Percentiles rank a stretch among this genome's conserved stretches.
phyloP scores from a whole-genome alignment of 2,113 vertebrate genomes.

The Chloebia gouldiae region DNA sequence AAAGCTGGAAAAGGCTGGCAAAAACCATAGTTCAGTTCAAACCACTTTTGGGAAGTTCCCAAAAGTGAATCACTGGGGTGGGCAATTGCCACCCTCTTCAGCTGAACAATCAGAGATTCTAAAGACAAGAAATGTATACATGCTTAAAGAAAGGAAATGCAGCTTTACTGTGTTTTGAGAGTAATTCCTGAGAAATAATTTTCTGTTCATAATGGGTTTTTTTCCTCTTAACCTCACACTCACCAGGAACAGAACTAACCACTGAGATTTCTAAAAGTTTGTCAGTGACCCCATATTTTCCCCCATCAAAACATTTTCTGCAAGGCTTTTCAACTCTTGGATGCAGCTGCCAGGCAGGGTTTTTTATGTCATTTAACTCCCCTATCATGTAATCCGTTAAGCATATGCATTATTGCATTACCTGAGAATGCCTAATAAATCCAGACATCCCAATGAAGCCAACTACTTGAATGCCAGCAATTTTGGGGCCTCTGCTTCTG shows the following conservation, averaged over 20 bases:
- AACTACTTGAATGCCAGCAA: not conserved
- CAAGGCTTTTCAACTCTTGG: not conserved
- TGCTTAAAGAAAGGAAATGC: not conserved
- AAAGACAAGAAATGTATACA: not conserved
- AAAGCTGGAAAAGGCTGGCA: not conserved
- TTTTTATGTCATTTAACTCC: not conserved
- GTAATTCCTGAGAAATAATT: not conserved
- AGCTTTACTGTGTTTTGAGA: not conserved
- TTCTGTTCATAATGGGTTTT: not conserved
- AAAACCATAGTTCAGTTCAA: conserved; percentile 5
- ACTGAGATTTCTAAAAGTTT: not conserved
- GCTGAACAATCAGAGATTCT: not conserved
- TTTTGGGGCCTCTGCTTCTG: not conserved
- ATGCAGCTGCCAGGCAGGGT: not conserved
- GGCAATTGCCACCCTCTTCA: conserved; percentile 26
- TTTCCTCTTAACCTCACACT: not conserved
- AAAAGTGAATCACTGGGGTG: conserved; percentile 32
- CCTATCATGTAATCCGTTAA: not conserved
- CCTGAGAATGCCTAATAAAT: not conserved
- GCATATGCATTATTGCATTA: not conserved
- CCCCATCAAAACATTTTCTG: not conserved
- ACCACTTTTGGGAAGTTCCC: conserved; percentile 31
- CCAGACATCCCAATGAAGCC: not conserved
- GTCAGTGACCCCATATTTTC: not conserved
- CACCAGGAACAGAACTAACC: not conserved